These are phyloP conservation scores for Drosophila arizonae DNA, from an alignment of 1,140 invertebrate genomes.

Conservation along the genomic window DNA sequence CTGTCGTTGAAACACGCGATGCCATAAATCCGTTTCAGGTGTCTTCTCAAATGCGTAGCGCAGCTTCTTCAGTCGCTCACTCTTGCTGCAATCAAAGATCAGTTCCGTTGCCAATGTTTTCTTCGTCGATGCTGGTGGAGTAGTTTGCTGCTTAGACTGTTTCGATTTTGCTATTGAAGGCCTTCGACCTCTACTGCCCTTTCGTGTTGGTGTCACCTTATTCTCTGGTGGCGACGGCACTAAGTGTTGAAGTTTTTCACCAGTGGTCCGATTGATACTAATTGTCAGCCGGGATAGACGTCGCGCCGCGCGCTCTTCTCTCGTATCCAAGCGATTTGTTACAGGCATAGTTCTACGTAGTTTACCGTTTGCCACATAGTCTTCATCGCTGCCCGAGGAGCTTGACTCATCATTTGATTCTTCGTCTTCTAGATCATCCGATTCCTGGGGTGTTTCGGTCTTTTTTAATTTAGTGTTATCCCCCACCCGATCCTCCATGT, in stretches of 20 bases:
- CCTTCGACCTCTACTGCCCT: constrained; percentile 9
- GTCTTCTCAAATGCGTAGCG: constrained; percentile 90
- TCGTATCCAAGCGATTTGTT: constrained; percentile 33
- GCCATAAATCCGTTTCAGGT: constrained; percentile 89
- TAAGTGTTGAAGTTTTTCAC: constrained; percentile 11
- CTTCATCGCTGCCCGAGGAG: constrained; percentile 62
- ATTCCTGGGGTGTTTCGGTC: not conserved
- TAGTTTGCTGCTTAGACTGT: constrained; percentile 11
- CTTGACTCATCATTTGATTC: constrained; percentile 51
- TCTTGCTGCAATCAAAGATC: constrained; percentile 66
- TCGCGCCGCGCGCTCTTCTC: constrained; percentile 58
- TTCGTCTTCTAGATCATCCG: constrained; percentile 38
- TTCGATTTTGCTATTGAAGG: constrained; percentile 5
- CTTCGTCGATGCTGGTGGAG: constrained; percentile 25
- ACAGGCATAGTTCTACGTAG: constrained; percentile 12
- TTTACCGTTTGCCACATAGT: constrained; percentile 51
- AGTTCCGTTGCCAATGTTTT: constrained; percentile 28
- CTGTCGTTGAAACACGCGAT: constrained; percentile 89
- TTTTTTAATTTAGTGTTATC: constrained; percentile 50
- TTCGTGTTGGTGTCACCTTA: constrained; percentile 19
- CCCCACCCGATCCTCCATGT: constrained; percentile 82
- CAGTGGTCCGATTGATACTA: constrained; percentile 31
- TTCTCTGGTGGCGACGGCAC: not conserved
- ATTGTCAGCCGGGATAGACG: constrained; percentile 55
- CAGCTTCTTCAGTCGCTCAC: constrained; percentile 84